Conservation (phyloP, 1,140 invertebrate species). For the Prorops nasuta region DNA sequence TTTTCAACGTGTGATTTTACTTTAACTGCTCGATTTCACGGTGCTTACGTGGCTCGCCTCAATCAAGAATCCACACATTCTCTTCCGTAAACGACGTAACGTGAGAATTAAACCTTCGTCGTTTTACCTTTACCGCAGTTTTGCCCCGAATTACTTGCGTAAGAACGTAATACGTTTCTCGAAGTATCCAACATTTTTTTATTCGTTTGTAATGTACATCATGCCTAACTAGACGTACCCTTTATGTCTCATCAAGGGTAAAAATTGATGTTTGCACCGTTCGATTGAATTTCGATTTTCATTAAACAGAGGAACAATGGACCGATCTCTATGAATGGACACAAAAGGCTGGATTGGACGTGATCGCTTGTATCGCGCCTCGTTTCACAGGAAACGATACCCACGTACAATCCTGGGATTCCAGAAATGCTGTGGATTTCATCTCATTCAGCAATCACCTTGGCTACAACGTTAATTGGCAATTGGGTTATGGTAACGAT, state of each 20-base stretch:
- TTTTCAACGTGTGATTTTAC: too few relatives aligned
- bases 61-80: too few relatives aligned
- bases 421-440: conserved; percentile 55
- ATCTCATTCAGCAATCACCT: conserved; percentile 61
- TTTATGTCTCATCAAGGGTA: too few relatives aligned
- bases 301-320: conserved; percentile 40
- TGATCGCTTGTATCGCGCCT: conserved; percentile 38
- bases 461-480: conserved; percentile 61
- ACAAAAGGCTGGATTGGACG: conserved; percentile 33
- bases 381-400: conserved; percentile 11
- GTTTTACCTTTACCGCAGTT: too few relatives aligned
- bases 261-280: too few relatives aligned
- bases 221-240: too few relatives aligned
- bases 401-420: conserved; percentile 52
- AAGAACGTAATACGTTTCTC: neutral
- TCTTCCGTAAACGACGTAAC: too few relatives aligned
- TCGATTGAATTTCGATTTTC: neutral
- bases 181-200: neutral
- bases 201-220: too few relatives aligned
- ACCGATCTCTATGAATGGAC: conserved; percentile 39
- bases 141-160: too few relatives aligned
- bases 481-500: conserved; percentile 65
- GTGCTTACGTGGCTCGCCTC: too few relatives aligned
- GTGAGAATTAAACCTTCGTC: too few relatives aligned
- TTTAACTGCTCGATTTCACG: too few relatives aligned